Evolutionary conservation across 1,140 invertebrate species (phyloP).

Genomic region (Drosophila guanche): DNA sequence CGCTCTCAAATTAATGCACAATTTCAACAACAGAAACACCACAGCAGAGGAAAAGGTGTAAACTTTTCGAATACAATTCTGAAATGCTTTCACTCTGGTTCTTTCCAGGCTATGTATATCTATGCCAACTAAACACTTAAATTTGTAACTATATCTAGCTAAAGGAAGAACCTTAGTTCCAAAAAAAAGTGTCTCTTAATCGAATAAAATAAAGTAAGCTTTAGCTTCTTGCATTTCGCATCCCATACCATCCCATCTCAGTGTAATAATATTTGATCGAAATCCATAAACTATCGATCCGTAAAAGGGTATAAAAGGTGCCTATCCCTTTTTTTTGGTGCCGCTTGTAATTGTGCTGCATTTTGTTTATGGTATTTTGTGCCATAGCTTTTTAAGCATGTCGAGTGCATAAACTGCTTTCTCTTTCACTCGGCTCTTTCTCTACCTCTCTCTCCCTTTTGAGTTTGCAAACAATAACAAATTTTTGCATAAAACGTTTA

Average conservation of each 20-base stretch:
- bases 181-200: no score
- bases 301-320: no score
- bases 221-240: no score
- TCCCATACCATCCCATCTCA: no score
- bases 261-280: no score
- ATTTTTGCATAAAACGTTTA: slow-evolving; percentile 74
- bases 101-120: neutral
- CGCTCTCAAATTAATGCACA: slow-evolving; percentile 5
- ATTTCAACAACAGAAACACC: neutral
- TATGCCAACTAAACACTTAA: no score
- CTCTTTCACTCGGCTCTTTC: neutral
- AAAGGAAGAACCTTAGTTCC: no score
- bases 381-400: slow-evolving; percentile 55
- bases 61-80: slow-evolving; percentile 65
- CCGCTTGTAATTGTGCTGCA: slow-evolving; percentile 58
- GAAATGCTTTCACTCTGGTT: slow-evolving; percentile 14
- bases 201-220: no score
- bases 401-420: slow-evolving; percentile 37
- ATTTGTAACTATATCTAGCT: no score
- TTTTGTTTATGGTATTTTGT: slow-evolving; percentile 43
- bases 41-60: slow-evolving; percentile 4
- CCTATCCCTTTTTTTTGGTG: neutral
- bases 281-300: no score
- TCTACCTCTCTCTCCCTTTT: slow-evolving; percentile 7
- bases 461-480: slow-evolving; percentile 71